These are phyloP conservation scores for Poeciliopsis presidionis DNA, from an alignment of 2,797 vertebrate species.

Conservation along the genomic window DNA sequence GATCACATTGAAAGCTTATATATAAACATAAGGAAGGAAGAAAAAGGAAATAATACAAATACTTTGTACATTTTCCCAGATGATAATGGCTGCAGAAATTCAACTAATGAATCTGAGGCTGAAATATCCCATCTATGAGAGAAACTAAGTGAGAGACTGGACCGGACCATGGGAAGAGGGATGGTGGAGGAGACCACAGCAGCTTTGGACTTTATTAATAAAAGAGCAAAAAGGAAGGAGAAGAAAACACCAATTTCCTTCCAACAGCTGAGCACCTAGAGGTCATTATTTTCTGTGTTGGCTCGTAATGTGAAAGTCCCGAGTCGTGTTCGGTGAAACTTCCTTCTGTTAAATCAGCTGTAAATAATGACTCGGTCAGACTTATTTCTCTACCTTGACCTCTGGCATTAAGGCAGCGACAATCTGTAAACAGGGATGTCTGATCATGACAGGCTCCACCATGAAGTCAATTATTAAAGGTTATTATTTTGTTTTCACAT, in stretches of 20 bases:
- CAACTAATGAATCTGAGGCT: not conserved
- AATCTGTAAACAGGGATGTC: constrained; percentile 40
- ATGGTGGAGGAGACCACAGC: constrained; percentile 26
- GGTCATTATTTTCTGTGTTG: constrained; percentile 80
- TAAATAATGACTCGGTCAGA: constrained; percentile 72
- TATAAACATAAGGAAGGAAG: not conserved
- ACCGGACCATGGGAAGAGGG: constrained; percentile 57
- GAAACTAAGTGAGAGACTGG: constrained; percentile 64
- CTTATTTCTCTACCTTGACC: constrained; percentile 61
- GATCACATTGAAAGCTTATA: not conserved
- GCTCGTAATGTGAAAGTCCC: constrained; percentile 68
- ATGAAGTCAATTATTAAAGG: constrained; percentile 34
- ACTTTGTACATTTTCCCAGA: not conserved
- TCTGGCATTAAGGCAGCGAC: constrained; percentile 44
- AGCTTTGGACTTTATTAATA: constrained; percentile 80
- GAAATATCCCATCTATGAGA: not conserved
- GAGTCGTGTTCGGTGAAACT: constrained; percentile 51
- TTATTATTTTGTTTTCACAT: not conserved
- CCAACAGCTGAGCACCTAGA: constrained; percentile 83
- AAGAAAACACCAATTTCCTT: constrained; percentile 83
- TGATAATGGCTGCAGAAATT: not conserved
- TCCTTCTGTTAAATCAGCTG: constrained; percentile 76
- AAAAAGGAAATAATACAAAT: not conserved
- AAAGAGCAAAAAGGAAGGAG: constrained; percentile 36
- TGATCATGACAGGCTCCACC: constrained; percentile 45